Evolutionary conservation across 2,113 vertebrate species (phyloP).

Genomic region (Addax nasomaculatus): DNA sequence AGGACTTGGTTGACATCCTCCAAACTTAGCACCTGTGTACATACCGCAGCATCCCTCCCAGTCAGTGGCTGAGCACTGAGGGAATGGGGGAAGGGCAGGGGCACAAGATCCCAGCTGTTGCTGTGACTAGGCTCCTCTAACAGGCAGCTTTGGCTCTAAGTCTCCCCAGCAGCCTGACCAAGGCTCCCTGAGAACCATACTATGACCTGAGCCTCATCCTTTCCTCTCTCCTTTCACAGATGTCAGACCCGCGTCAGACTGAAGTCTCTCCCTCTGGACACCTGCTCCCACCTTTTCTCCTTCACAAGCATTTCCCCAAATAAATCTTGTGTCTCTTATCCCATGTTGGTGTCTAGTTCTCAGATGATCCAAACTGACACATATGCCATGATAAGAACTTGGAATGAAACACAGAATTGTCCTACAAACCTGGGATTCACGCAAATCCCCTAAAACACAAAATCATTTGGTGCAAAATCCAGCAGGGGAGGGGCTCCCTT

Average conservation of each 20-base stretch:
- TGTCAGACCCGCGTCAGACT: neutral
- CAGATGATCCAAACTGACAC: neutral
- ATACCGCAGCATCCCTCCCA: neutral
- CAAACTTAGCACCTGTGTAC: neutral
- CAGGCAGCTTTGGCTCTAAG: neutral
- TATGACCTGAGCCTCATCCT: neutral
- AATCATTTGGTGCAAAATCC: neutral
- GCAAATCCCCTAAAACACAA: neutral
- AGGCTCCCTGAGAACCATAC: neutral
- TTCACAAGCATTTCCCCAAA: neutral
- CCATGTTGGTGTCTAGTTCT: neutral
- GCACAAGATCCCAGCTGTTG: neutral
- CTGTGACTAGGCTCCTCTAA: neutral
- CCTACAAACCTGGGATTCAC: neutral
- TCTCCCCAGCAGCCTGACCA: neutral
- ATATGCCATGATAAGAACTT: neutral
- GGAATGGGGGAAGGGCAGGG: fast-evolving
- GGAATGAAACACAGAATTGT: neutral
- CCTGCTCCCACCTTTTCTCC: neutral
- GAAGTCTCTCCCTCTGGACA: neutral
- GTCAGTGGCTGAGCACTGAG: neutral
- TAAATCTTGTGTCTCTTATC: neutral
- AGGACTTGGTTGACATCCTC: neutral
- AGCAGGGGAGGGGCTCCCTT: neutral
- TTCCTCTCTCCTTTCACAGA: neutral